Conservation (phyloP, 1,140 invertebrate genomes). For the Pogonomyrmex californicus region DNA sequence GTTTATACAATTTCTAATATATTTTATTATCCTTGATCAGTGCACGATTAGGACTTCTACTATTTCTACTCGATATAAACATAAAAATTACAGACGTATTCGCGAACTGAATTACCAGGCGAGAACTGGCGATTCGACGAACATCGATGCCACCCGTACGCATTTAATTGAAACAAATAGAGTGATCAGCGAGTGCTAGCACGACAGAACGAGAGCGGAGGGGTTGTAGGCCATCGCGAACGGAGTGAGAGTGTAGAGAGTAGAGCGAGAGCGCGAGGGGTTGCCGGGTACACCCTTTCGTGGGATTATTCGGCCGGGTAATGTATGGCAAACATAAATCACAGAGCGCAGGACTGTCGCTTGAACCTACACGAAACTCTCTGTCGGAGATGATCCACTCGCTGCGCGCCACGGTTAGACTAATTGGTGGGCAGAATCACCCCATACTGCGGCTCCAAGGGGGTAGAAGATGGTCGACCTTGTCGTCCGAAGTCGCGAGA, state of each 20-base stretch:
- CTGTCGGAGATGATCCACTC: conserved; percentile 81
- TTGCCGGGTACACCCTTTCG: conserved; percentile 81
- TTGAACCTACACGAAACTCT: conserved; percentile 80
- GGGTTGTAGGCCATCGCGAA: conserved; percentile 49
- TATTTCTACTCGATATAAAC: neutral
- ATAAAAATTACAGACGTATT: conserved; percentile 15
- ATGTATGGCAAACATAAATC: conserved; percentile 87
- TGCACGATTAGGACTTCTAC: neutral
- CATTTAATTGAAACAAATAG: conserved; percentile 86
- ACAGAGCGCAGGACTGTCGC: conserved; percentile 80
- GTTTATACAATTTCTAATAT: neutral
- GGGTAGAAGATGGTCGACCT: conserved; percentile 47
- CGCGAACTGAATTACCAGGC: conserved; percentile 15
- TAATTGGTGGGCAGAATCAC: conserved; percentile 78
- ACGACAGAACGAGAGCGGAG: conserved; percentile 63
- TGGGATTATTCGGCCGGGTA: conserved; percentile 85
- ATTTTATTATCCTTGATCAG: neutral
- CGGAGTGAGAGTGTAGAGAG: conserved; percentile 50
- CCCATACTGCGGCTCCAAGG: conserved; percentile 56
- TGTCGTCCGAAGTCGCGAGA: conserved; percentile 16
- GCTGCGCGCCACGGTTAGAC: conserved; percentile 76
- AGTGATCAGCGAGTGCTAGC: conserved; percentile 82
- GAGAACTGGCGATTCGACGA: conserved; percentile 43
- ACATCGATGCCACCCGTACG: conserved; percentile 51
- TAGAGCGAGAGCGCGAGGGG: conserved; percentile 65